A percentile compares a stretch with the other conserved stretches of the same genome.
phyloP scores from a whole-genome alignment of 2,888 invertebrate genomes.

The Pyrgus malvae region DNA sequence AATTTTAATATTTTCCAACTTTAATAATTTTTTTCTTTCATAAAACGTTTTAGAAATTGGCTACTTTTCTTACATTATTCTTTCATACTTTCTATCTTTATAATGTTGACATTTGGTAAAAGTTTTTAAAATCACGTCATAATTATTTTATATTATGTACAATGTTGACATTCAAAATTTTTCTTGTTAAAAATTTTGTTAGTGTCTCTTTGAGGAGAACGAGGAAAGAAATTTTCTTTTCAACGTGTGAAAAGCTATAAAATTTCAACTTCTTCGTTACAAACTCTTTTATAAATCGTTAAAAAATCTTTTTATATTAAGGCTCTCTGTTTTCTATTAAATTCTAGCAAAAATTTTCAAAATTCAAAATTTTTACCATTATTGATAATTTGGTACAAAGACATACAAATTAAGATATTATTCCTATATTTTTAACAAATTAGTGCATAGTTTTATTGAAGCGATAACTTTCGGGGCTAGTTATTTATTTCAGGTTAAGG shows the following conservation, averaged over 20 bases:
- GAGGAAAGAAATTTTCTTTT: constrained; percentile 67
- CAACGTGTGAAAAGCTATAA: constrained; percentile 58
- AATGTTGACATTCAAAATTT: constrained; percentile 65
- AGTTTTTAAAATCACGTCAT: constrained; percentile 21
- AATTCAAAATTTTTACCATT: constrained; percentile 51
- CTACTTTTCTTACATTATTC: constrained; percentile 23
- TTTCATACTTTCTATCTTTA: constrained; percentile 26
- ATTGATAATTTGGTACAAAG: constrained; percentile 76
- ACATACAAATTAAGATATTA: constrained; percentile 77
- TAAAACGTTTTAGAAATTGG: constrained; percentile 14
- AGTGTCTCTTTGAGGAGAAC: constrained; percentile 46
- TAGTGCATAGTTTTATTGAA: constrained; percentile 48
- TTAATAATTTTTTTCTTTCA: constrained; percentile 20
- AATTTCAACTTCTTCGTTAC: constrained; percentile 53
- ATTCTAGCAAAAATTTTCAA: constrained; percentile 39
- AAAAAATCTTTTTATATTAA: too few species aligned
- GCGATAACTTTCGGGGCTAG: constrained; percentile 49
- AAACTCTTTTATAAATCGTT: constrained; percentile 44
- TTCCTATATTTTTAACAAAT: constrained; percentile 70
- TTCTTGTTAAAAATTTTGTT: constrained; percentile 66
- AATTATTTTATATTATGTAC: constrained; percentile 22
- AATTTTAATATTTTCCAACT: constrained; percentile 16
- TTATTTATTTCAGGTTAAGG: constrained; percentile 70
- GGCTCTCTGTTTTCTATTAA: constrained; percentile 39
- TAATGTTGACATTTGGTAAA: constrained; percentile 27